Evolutionary conservation across 2,797 vertebrate species (phyloP), one percentile per base, ranked within the genome.

Genomic region (Peromyscus eremicus): DNA sequence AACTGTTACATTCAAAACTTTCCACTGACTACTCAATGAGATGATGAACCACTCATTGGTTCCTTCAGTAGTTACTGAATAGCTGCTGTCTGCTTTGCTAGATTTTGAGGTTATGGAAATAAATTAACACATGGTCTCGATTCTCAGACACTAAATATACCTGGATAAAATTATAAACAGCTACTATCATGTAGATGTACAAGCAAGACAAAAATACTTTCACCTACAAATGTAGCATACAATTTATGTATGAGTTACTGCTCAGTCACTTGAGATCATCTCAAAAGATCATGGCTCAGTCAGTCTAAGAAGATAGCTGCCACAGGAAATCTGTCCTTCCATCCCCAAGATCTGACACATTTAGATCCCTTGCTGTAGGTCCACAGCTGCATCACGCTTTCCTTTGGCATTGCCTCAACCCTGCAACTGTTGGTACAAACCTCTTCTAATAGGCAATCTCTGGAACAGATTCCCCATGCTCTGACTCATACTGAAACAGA

Each of bases 301-400:
- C 29, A 23, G 16, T 29, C 64, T 66, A 34, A n/a, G 62, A 46
- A 32, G 25, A 32, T 32, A 40, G 37, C 11, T 89, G 19, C 17
- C 6, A 0, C 12, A 37, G 29, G 32, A 12, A 32, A 2, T 37
- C 1, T 23, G 6, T 43, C 6, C 10, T 19, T 2, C 27, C 27
- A 29, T 27, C 0, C 13, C 55, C 27, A 40, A 68, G 46, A 5
- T 57, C 1, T 34, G 19, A 1, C 23, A 13, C 3, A 10, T 23
- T 49, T 17, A 3, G 34, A 23, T 16, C 14, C 2, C 37, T 6
- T 5, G 1, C 10, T 0, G 6, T 32, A 25, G 21, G n/a, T 19
- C 32, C 46, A 14, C 7, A 3, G 34, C 16, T 57, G 62, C 32
- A 16, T 40, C 57, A 40, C 8, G 1, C 46, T 81, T 3, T 46